Conservation (phyloP, 2,113 vertebrate species). For the Corythaixoides concolor region DNA sequence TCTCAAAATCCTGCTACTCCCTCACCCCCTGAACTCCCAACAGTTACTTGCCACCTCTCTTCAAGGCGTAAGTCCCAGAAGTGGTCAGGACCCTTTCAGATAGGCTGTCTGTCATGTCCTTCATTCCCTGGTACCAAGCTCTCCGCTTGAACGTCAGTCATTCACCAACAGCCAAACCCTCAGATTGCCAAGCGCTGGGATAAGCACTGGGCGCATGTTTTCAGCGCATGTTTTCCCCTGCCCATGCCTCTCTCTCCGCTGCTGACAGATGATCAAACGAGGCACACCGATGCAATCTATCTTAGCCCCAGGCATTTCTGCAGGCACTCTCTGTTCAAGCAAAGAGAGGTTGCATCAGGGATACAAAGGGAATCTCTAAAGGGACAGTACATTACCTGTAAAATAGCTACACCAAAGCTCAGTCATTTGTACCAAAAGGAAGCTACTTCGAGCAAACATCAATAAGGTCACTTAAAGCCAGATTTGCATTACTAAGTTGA, state of each 20-base stretch:
- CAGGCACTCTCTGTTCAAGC: slow-evolving; percentile 43
- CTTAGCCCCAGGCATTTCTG: slow-evolving; percentile 48
- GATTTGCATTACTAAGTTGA: slow-evolving; percentile 59
- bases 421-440: slow-evolving; percentile 49
- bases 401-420: slow-evolving; percentile 62
- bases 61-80: background rate
- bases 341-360: slow-evolving; percentile 13
- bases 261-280: slow-evolving; percentile 49
- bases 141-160: background rate
- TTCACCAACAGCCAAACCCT: background rate
- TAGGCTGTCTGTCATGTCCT: background rate
- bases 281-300: background rate
- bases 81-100: background rate
- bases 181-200: slow-evolving; percentile 14
- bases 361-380: slow-evolving; percentile 25
- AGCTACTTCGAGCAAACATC: slow-evolving; percentile 66
- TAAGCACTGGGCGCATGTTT: slow-evolving; percentile 40
- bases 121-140: background rate
- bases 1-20: background rate
- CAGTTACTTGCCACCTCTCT: background rate
- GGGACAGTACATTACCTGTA: slow-evolving; percentile 29
- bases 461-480: slow-evolving; percentile 63
- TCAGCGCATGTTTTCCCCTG: slow-evolving; percentile 17
- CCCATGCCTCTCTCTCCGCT: background rate
- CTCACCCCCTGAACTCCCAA: background rate